Evolutionary conservation across 2,888 invertebrate species (phyloP).

Genomic region (Itoplectis maculator): DNA sequence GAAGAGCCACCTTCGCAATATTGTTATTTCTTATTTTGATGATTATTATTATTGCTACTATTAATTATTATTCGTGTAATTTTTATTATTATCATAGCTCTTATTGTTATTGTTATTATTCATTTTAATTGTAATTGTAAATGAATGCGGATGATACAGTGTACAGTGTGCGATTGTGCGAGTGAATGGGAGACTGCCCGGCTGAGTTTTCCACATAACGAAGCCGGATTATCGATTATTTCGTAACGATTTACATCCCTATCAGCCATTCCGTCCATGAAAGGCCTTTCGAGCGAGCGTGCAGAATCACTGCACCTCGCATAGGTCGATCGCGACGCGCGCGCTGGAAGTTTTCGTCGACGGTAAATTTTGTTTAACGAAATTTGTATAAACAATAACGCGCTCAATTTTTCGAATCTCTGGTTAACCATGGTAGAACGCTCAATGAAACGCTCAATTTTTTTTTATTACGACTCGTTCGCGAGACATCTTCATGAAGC

Average conservation of each 20-base stretch:
- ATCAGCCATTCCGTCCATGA: slow-evolving; percentile 83
- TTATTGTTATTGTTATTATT: slow-evolving; percentile 29
- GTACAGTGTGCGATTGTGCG: slow-evolving; percentile 39
- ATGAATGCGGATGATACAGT: slow-evolving; percentile 13
- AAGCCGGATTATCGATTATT: slow-evolving; percentile 44
- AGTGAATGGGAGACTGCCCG: slow-evolving; percentile 15
- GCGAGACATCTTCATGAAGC: slow-evolving; percentile 15
- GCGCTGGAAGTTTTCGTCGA: slow-evolving; percentile 40
- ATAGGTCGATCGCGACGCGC: slow-evolving; percentile 76
- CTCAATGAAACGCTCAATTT: slow-evolving; percentile 43
- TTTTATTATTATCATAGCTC: slow-evolving; percentile 23
- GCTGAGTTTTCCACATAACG: not conserved
- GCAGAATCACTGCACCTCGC: slow-evolving; percentile 73
- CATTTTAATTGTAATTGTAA: slow-evolving; percentile 15
- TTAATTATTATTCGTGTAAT: slow-evolving; percentile 11
- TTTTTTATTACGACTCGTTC: slow-evolving; percentile 19
- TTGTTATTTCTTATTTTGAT: slow-evolving; percentile 35
- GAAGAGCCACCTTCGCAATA: slow-evolving; percentile 39
- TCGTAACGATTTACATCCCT: slow-evolving; percentile 72
- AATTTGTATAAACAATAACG: slow-evolving; percentile 17
- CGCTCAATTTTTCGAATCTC: slow-evolving; percentile 46
- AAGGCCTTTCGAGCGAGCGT: slow-evolving; percentile 80
- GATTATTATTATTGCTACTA: slow-evolving; percentile 26
- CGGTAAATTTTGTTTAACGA: slow-evolving; percentile 20
- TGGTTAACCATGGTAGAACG: not conserved